Evolutionary conservation across 2,113 vertebrate genomes (phyloP).

Genomic region (Deroptyus accipitrinus): DNA sequence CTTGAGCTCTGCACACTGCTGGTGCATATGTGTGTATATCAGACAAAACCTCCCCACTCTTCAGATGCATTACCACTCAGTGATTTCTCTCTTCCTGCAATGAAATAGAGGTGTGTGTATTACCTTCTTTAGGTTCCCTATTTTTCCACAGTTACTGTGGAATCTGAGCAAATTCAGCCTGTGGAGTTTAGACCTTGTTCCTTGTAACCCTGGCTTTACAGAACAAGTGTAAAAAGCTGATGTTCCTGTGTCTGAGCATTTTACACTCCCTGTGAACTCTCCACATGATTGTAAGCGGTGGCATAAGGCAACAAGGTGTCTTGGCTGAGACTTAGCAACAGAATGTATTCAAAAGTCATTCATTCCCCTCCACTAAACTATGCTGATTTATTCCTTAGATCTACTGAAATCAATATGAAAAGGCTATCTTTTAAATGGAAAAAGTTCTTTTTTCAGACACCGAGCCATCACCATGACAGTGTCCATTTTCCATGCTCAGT

Average conservation of each 20-base stretch:
- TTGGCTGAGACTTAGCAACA: neutral
- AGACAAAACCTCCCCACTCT: neutral
- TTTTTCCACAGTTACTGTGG: neutral
- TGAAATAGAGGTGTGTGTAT: neutral
- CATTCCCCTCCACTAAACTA: neutral
- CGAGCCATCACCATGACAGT: slow-evolving; percentile 48
- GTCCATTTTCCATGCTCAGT: slow-evolving; percentile 37
- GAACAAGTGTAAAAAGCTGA: neutral
- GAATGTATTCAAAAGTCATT: neutral
- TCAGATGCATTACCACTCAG: neutral
- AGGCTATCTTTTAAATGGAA: neutral
- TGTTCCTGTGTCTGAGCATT: neutral
- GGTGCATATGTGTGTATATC: too few relatives aligned
- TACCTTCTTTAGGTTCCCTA: neutral
- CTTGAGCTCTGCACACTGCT: neutral
- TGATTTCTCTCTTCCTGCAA: neutral
- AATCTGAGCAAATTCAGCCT: neutral
- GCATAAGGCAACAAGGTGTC: neutral
- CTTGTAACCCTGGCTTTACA: neutral
- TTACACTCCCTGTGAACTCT: neutral
- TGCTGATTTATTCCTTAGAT: slow-evolving; percentile 6
- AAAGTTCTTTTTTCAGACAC: neutral
- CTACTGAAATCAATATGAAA: slow-evolving; percentile 24
- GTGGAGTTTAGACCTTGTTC: neutral
- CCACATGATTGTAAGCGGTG: neutral